These are phyloP conservation scores for Stegastes partitus DNA, from an alignment of 2,113 vertebrate genomes.

Conservation along the genomic window DNA sequence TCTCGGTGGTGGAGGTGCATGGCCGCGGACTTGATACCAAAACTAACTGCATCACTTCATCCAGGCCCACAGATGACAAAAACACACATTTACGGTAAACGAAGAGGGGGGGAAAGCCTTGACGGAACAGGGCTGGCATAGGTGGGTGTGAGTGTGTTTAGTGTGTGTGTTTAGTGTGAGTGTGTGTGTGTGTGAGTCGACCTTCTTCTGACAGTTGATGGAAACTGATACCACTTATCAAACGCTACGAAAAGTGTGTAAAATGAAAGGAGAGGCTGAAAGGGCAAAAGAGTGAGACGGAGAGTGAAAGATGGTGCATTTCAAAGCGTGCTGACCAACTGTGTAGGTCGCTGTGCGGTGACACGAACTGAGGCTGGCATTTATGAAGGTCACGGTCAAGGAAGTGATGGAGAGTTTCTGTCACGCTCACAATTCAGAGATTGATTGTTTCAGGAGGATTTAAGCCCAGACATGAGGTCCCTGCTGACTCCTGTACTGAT, in stretches of 20 bases:
- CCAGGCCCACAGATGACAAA: constrained; percentile 65
- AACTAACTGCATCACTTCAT: constrained; percentile 78
- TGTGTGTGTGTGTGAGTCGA: background rate
- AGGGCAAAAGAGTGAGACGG: constrained; percentile 1
- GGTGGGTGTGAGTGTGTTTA: constrained; percentile 39
- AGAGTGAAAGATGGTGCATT: constrained; percentile 3
- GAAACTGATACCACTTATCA: constrained; percentile 48
- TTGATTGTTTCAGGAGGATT: background rate
- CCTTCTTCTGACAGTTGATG: constrained; percentile 2
- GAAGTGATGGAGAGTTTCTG: background rate
- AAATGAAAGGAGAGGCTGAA: constrained; percentile 18
- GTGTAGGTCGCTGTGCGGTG: background rate
- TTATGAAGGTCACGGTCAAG: constrained; percentile 3
- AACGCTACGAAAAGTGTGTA: background rate
- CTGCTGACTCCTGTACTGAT: background rate
- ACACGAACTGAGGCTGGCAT: background rate
- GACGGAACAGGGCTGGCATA: constrained; percentile 53
- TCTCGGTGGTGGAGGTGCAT: constrained; percentile 59
- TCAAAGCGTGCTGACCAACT: background rate
- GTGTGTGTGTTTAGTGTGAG: constrained; percentile 26
- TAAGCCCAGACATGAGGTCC: too few relatives aligned
- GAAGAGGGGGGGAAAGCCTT: constrained; percentile 29
- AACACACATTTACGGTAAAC: constrained; percentile 77
- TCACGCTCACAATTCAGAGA: background rate
- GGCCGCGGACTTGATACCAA: constrained; percentile 71